Conservation (phyloP, 2,113 vertebrate species). For the Zosterops japonicus region DNA sequence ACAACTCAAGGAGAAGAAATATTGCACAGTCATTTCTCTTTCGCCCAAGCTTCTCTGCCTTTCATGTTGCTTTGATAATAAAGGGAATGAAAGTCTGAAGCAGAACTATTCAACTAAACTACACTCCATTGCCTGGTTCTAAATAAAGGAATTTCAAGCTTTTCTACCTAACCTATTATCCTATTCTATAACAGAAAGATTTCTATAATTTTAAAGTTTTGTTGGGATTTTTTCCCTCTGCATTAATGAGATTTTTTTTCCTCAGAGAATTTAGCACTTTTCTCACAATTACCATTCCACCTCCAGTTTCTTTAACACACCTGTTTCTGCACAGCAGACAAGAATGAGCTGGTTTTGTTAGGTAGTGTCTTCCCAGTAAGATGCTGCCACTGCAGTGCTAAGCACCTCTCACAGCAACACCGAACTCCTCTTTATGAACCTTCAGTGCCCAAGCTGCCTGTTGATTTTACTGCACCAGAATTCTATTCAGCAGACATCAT, state of each 20-base stretch:
- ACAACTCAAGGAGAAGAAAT: background rate
- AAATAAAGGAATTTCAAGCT: background rate
- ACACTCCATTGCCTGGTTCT: background rate
- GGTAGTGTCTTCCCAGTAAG: background rate
- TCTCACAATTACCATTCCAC: background rate
- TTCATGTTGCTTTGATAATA: background rate
- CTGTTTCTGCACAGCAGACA: background rate
- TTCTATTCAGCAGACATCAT: background rate
- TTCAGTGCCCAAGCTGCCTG: background rate
- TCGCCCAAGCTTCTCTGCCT: background rate
- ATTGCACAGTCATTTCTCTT: background rate
- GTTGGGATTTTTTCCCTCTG: background rate
- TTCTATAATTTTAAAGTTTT: background rate
- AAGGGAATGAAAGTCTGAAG: background rate
- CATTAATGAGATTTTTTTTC: background rate
- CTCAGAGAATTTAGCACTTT: background rate
- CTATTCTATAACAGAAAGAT: background rate
- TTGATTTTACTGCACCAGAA: background rate
- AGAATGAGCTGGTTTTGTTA: background rate
- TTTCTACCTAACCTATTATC: background rate
- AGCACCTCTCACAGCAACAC: background rate
- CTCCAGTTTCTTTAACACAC: background rate
- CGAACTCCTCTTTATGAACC: background rate
- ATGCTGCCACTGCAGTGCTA: background rate
- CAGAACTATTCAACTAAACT: conserved; percentile 9